A percentile compares a stretch with the other conserved stretches of the same genome.
These are phyloP conservation scores for Polyommatus icarus DNA, from an alignment of 2,888 invertebrate species.

Conservation along the genomic window DNA sequence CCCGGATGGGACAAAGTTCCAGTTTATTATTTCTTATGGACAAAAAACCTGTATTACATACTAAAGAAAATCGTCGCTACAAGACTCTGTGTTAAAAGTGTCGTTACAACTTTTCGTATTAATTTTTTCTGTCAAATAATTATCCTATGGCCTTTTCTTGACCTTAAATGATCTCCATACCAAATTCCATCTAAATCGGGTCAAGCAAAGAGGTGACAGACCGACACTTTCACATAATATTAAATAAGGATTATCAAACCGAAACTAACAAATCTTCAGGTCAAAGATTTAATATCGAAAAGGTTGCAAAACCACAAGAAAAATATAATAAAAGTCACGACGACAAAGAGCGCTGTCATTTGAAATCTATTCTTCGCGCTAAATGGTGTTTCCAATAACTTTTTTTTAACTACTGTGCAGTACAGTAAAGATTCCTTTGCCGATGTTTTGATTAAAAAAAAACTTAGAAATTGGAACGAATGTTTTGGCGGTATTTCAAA, in stretches of 20 bases:
- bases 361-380: slow-evolving; percentile 29
- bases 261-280: neutral
- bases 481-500: neutral
- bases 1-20: too few species aligned
- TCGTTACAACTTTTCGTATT: too few species aligned
- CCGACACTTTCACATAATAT: too few species aligned
- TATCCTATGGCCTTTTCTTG: too few species aligned
- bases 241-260: neutral
- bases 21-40: too few species aligned
- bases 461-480: neutral
- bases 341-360: slow-evolving; percentile 39
- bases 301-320: slow-evolving; percentile 32
- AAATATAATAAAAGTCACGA: slow-evolving; percentile 39
- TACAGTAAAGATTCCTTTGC: slow-evolving; percentile 14
- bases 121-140: too few species aligned
- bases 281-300: slow-evolving; percentile 22
- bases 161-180: too few species aligned
- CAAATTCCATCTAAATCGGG: too few species aligned
- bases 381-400: slow-evolving; percentile 28
- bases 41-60: too few species aligned
- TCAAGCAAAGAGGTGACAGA: too few species aligned
- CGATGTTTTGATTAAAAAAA: slow-evolving; percentile 1
- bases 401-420: slow-evolving; percentile 12
- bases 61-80: too few species aligned
- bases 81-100: too few species aligned